phyloP scores from a whole-genome alignment of 2,113 vertebrate species.

The Tricholaema leucomelas region DNA sequence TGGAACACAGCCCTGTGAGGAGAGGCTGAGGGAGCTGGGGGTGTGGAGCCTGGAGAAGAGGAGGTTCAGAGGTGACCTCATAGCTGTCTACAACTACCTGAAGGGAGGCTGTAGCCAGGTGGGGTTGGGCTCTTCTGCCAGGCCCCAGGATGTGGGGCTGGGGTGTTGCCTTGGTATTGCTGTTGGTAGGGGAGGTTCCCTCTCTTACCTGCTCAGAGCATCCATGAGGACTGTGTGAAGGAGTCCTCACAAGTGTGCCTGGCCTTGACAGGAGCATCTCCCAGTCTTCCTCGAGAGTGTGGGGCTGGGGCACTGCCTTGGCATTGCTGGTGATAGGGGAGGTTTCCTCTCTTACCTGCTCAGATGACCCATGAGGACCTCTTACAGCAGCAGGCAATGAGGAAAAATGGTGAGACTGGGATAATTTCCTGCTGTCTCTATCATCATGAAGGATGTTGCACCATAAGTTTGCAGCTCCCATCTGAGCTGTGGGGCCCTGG shows the following conservation, averaged over 20 bases:
- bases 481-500: accelerated
- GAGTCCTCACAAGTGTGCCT: accelerated
- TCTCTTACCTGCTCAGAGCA: neutral
- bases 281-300: accelerated
- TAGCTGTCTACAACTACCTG: no score
- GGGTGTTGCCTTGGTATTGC: neutral
- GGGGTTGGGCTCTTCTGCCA: no score
- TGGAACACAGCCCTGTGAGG: no score
- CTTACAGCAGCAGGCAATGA: accelerated
- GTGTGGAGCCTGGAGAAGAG: no score
- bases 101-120: no score
- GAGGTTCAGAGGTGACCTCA: no score
- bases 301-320: neutral
- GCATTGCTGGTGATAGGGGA: neutral
- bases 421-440: neutral
- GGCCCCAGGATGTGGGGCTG: neutral
- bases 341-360: neutral
- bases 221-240: no score
- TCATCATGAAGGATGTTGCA: accelerated
- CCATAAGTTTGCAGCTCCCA: neutral
- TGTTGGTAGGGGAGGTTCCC: neutral
- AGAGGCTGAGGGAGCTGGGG: no score
- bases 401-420: accelerated
- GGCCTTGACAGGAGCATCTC: neutral
- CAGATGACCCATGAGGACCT: neutral